These are phyloP conservation scores for Druceiella hillmani DNA, from an alignment of 2,888 invertebrate genomes.

Conservation along the genomic window DNA sequence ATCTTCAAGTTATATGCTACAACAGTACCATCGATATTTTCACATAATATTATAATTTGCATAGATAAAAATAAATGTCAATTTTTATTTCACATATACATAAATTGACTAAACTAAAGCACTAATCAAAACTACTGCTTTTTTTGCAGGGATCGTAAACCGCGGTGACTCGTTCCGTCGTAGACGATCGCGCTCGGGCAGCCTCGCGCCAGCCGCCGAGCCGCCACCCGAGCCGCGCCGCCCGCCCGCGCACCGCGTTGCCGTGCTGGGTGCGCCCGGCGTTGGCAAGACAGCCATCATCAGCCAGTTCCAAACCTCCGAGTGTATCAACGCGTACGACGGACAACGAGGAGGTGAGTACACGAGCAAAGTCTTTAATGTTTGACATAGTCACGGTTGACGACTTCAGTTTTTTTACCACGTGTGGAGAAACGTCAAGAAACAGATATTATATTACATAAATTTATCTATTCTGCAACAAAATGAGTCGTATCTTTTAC, in stretches of 20 bases:
- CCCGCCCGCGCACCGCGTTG: constrained; percentile 60
- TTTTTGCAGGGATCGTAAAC: constrained; percentile 76
- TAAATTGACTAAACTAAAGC: background rate
- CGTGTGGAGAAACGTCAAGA: no score
- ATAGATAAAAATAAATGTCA: no score
- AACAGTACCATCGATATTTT: no score
- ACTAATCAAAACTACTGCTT: constrained; percentile 13
- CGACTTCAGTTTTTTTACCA: no score
- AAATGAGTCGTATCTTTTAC: no score
- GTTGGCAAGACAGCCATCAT: constrained; percentile 83
- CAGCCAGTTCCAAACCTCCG: constrained; percentile 88
- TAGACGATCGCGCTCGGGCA: constrained; percentile 77
- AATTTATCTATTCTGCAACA: no score
- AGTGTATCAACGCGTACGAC: constrained; percentile 91
- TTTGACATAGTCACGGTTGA: no score
- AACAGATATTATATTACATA: no score
- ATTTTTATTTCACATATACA: background rate
- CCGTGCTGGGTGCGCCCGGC: constrained; percentile 72
- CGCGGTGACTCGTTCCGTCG: constrained; percentile 90
- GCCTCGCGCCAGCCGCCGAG: constrained; percentile 59
- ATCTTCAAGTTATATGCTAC: no score
- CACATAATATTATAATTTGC: no score
- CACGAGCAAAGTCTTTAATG: no score
- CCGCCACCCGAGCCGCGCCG: constrained; percentile 47
- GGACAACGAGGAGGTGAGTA: constrained; percentile 81